Conservation (phyloP, 2,113 vertebrate species). For the Aix galericulata region DNA sequence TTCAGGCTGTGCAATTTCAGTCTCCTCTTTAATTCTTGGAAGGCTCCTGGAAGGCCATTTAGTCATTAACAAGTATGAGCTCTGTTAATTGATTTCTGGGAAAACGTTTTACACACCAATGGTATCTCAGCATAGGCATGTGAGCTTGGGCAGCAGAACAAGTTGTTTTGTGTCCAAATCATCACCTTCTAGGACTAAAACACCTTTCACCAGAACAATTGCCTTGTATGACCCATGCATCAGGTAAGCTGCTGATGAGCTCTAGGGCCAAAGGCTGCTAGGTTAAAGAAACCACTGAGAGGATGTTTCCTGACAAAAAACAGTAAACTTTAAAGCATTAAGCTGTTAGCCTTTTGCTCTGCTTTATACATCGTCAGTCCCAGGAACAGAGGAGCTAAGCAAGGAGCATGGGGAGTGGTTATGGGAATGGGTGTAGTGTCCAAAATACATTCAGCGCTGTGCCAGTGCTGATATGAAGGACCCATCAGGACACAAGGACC, state of each 20-base stretch:
- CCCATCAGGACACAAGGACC: background rate
- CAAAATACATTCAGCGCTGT: background rate
- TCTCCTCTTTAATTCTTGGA: background rate
- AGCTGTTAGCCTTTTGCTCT: slow-evolving; percentile 7
- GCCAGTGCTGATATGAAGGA: background rate
- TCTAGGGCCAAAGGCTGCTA: background rate
- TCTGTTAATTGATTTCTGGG: background rate
- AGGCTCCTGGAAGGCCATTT: background rate
- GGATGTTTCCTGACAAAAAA: slow-evolving; percentile 5
- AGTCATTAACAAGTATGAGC: background rate
- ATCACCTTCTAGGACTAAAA: background rate
- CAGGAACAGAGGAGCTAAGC: background rate
- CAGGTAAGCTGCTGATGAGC: background rate
- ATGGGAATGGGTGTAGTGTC: background rate
- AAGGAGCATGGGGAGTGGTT: background rate
- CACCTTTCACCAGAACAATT: background rate
- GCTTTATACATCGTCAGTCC: background rate
- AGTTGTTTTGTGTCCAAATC: background rate
- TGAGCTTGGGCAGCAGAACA: background rate
- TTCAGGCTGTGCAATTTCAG: background rate
- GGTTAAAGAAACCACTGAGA: background rate
- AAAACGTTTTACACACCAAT: background rate
- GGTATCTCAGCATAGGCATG: background rate
- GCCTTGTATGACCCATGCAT: background rate
- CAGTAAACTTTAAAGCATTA: slow-evolving; percentile 12